These are phyloP conservation scores for Mercenaria mercenaria DNA, from an alignment of 1,140 invertebrate genomes.

Conservation along the genomic window DNA sequence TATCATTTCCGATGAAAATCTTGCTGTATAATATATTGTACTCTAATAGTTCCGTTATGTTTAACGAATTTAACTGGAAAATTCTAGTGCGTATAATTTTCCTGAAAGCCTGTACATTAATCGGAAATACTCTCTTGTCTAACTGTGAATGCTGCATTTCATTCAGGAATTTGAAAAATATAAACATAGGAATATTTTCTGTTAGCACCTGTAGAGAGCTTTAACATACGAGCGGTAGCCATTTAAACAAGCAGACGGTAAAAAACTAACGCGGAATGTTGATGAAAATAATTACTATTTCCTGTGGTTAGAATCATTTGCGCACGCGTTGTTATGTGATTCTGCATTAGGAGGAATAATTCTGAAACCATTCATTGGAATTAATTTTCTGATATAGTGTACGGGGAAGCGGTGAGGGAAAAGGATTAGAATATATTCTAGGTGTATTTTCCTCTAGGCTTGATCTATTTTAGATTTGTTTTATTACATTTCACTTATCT, in stretches of 20 bases:
- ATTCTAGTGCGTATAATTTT: neutral
- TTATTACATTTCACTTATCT: neutral
- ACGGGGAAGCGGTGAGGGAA: neutral
- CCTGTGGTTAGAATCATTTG: conserved; percentile 11
- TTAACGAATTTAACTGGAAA: neutral
- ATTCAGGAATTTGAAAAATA: conserved; percentile 5
- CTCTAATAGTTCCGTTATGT: neutral
- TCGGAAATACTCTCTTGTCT: neutral
- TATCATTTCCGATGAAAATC: neutral
- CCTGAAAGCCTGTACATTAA: neutral
- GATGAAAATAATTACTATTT: conserved; percentile 39
- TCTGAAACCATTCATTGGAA: neutral
- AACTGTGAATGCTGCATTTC: neutral
- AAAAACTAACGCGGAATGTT: conserved; percentile 31
- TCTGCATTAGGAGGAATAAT: neutral
- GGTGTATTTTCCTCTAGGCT: neutral
- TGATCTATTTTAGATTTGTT: neutral
- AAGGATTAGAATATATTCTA: neutral
- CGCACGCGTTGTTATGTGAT: neutral
- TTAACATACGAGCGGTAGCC: neutral
- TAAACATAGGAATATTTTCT: conserved; percentile 30
- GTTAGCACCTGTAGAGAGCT: conserved; percentile 42
- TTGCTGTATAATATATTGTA: neutral
- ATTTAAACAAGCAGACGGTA: conserved; percentile 17
- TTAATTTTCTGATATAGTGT: neutral